Conservation (phyloP, 1,140 invertebrate species). For the Geopemphigus sp. region DNA sequence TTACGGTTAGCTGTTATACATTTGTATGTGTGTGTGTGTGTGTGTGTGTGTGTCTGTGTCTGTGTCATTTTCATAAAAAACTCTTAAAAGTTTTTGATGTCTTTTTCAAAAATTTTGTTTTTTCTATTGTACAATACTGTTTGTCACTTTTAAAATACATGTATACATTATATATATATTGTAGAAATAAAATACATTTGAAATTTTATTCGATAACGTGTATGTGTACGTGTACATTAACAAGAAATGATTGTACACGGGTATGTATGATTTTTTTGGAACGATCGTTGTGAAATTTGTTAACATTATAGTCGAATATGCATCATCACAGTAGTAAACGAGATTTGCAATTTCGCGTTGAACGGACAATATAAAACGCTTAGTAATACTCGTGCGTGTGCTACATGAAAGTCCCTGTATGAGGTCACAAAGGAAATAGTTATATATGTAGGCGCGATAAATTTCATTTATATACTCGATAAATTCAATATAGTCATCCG, state of each 20-base stretch:
- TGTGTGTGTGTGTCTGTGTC: neutral
- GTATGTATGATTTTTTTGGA: neutral
- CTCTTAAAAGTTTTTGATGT: slow-evolving; percentile 13
- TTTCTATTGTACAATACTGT: no score
- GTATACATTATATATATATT: neutral
- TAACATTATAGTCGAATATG: no score
- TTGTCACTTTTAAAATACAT: neutral
- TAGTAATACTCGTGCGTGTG: neutral
- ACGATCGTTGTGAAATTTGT: neutral
- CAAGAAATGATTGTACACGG: neutral
- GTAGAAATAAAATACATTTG: neutral
- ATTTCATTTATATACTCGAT: neutral
- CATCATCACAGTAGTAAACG: neutral
- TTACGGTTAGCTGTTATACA: neutral
- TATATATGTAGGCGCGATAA: neutral
- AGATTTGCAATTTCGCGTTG: slow-evolving; percentile 10
- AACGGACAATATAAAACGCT: slow-evolving; percentile 10
- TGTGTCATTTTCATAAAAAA: slow-evolving; percentile 33
- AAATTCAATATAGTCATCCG: neutral
- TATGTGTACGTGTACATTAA: neutral
- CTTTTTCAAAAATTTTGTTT: neutral
- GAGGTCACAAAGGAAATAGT: neutral
- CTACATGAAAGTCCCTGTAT: slow-evolving; percentile 3
- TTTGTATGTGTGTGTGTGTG: neutral
- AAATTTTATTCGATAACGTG: no score